Base-by-base conservation (phyloP, 2,797 vertebrate genomes). In the Microcaecilia unicolor region DNA sequence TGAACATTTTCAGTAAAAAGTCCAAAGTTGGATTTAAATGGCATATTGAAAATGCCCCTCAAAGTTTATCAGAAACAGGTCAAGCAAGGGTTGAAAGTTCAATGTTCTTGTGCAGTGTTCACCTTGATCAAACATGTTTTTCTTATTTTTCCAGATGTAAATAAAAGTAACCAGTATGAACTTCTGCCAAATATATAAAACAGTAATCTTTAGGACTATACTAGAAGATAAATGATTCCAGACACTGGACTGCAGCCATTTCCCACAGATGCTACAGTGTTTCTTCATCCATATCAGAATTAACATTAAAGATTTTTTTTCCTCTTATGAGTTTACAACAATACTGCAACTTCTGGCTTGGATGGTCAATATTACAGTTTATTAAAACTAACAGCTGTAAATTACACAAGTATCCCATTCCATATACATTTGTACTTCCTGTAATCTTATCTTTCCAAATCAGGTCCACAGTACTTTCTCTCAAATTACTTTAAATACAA, bases 261-360 rank as follows among this genome's bases (percentile, higher is more conserved):
- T 93, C 90, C 88, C 89, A 92, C 77, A 88, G 84, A 89, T 67
- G 81, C 76, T 84, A 64, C 84, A 79, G 74, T 83, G 81, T 87
- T 89, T 83, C 83, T 76, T 84, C 85, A 85, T 80, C 81, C 81
- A 83, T 83, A 80, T 83, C 77, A 74, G 73, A 85, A 76, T 72
- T 77, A 81, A 80, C 61, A 61, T 72, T 38, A 67, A 69, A 78
- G 50, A 61, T 50, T 70, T 63, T 60, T 72, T 64, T 72, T 51
- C 25, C 4, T 30, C n/a, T 45, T 58, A 37, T 8, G 14, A 44
- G 50, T 62, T 73, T 60, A 57, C 45, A 74, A 67, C 58, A 54
- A 64, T 22, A 60, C 52, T 64, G 67, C 49, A 53, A 49, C 69
- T 72, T 60, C 68, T 70, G 64, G 36, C 36, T 42, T 33, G 35